Percentiles rank a stretch among this genome's conserved stretches.
Evolutionary conservation across 2,888 invertebrate genomes (phyloP).

Genomic region (Vannuccia rotundouncinata): DNA sequence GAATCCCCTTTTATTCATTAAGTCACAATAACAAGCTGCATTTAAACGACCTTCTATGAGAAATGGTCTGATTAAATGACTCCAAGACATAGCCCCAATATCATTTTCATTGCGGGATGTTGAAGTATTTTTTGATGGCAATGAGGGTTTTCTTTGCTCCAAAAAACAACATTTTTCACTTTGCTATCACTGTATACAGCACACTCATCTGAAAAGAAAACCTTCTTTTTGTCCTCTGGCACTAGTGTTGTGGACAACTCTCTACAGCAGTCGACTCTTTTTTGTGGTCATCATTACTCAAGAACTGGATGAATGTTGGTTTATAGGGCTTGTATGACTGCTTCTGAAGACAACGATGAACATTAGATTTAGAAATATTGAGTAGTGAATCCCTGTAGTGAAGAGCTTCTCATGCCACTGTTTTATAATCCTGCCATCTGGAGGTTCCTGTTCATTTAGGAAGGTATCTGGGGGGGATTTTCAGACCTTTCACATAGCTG

Average conservation of each 20-base stretch:
- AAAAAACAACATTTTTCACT: constrained; percentile 26
- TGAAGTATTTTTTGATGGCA: constrained; percentile 23
- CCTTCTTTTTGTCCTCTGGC: constrained; percentile 22
- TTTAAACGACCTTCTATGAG: constrained; percentile 24
- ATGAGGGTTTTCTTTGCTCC: constrained; percentile 30
- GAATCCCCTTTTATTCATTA: constrained; percentile 20
- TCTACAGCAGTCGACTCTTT: constrained; percentile 23
- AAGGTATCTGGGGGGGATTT: background rate
- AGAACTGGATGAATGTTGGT: constrained; percentile 24
- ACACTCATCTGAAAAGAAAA: constrained; percentile 28
- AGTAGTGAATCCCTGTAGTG: constrained; percentile 3
- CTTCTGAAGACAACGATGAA: constrained; percentile 23
- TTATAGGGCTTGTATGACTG: constrained; percentile 23
- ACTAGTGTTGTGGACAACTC: constrained; percentile 21
- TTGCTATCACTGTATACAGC: constrained; percentile 24
- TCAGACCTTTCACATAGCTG: background rate
- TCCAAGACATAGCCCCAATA: constrained; percentile 28
- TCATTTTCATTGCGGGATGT: constrained; percentile 25
- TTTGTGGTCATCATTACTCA: constrained; percentile 21
- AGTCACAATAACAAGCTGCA: constrained; percentile 23
- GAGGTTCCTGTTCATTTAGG: background rate
- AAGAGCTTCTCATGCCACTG: background rate
- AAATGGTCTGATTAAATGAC: constrained; percentile 27
- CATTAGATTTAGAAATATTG: constrained; percentile 23
- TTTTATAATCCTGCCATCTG: background rate